Evolutionary conservation across 2,797 vertebrate species (phyloP).

Genomic region (Sparus aurata): DNA sequence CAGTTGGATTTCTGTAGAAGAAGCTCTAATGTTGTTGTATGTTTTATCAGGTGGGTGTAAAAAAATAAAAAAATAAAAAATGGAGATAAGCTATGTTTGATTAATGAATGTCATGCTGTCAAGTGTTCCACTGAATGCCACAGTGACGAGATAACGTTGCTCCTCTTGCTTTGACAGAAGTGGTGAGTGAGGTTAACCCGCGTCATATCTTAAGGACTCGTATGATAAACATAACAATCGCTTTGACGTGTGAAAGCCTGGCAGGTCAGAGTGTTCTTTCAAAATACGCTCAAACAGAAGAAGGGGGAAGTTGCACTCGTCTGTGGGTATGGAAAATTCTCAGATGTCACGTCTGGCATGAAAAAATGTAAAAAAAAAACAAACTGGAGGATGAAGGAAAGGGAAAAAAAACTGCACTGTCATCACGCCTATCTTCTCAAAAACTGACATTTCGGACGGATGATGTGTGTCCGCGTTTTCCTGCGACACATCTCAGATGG

Average conservation of each 20-base stretch:
- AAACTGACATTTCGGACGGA: conserved; percentile 6
- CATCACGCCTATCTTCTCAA: background rate
- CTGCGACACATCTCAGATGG: background rate
- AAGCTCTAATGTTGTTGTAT: background rate
- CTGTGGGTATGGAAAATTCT: conserved; percentile 24
- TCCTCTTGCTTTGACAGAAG: conserved; percentile 18
- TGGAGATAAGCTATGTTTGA: conserved; percentile 3
- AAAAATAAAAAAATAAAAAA: background rate
- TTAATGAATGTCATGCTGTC: conserved; percentile 9
- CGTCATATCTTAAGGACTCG: background rate
- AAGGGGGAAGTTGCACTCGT: background rate
- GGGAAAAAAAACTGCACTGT: background rate
- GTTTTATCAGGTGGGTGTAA: background rate
- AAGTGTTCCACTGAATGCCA: background rate
- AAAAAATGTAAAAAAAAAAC: background rate
- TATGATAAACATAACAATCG: background rate
- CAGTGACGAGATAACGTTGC: background rate
- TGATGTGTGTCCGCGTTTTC: background rate
- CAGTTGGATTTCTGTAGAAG: background rate
- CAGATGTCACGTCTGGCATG: background rate
- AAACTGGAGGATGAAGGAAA: background rate
- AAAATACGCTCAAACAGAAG: background rate
- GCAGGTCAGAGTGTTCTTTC: background rate
- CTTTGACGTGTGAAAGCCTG: background rate
- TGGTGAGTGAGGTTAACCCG: background rate